A percentile compares a stretch with the other conserved stretches of the same genome.
Evolutionary conservation across 2,888 invertebrate genomes (phyloP).

Genomic region (Tachina grossa): DNA sequence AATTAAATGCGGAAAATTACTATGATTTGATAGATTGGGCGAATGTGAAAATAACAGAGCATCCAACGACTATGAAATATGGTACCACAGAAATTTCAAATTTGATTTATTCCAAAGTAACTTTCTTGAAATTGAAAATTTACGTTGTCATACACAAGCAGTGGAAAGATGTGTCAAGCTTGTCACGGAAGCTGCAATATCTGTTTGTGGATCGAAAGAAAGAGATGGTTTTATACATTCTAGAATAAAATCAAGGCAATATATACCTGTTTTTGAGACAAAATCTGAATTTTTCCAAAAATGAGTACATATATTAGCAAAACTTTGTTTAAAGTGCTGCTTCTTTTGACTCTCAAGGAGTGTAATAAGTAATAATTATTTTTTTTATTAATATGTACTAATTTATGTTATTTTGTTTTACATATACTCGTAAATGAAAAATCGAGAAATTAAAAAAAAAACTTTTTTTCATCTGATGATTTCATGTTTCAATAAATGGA

Average conservation of each 20-base stretch:
- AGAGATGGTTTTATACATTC: slow-evolving; percentile 53
- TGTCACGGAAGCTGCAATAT: slow-evolving; percentile 54
- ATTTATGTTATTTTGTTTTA: slow-evolving; percentile 7
- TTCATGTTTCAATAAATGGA: background rate
- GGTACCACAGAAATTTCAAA: slow-evolving; percentile 26
- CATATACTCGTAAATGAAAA: slow-evolving; percentile 10
- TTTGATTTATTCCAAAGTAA: slow-evolving; percentile 16
- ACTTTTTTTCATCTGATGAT: background rate
- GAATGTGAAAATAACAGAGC: slow-evolving; percentile 41
- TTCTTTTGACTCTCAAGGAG: no score
- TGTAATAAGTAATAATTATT: background rate
- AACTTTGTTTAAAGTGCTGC: no score
- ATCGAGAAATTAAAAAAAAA: background rate
- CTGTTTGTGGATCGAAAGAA: slow-evolving; percentile 48
- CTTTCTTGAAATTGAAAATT: slow-evolving; percentile 14
- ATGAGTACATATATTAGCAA: no score
- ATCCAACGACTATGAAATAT: slow-evolving; percentile 43
- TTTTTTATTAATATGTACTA: slow-evolving; percentile 14
- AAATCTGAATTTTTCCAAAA: no score
- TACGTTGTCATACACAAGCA: slow-evolving; percentile 29
- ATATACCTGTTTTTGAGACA: no score
- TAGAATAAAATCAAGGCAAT: no score
- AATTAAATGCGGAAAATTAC: slow-evolving; percentile 53
- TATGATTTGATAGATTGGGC: slow-evolving; percentile 56
- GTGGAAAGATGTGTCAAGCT: slow-evolving; percentile 54